A percentile compares a stretch with the other conserved stretches of the same genome.
These are phyloP conservation scores for Agrochola lychnidis DNA, from an alignment of 2,888 invertebrate species.

Conservation along the genomic window DNA sequence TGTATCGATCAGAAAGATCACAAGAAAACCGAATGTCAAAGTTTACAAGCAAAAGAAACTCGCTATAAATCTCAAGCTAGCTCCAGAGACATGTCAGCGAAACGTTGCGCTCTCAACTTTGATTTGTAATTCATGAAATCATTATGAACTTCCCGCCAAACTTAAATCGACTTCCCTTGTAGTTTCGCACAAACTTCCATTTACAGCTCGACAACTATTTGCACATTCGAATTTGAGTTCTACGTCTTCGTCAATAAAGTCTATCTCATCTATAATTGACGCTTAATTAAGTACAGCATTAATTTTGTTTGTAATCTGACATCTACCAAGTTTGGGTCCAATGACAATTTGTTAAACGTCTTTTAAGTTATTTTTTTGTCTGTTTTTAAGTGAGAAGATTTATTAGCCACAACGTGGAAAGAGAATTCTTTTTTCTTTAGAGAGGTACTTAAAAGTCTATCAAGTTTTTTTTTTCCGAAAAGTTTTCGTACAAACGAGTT, in stretches of 20 bases:
- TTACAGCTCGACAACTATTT: constrained; percentile 11
- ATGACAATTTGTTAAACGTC: constrained; percentile 69
- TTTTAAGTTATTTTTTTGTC: constrained; percentile 64
- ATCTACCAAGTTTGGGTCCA: constrained; percentile 63
- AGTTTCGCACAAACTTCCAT: constrained; percentile 62
- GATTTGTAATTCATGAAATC: constrained; percentile 77
- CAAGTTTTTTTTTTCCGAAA: constrained; percentile 23
- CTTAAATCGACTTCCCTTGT: constrained; percentile 79
- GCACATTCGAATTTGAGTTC: constrained; percentile 32
- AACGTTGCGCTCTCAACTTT: constrained; percentile 65
- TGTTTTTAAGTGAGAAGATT: constrained; percentile 61
- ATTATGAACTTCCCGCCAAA: constrained; percentile 74
- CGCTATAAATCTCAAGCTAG: constrained; percentile 41
- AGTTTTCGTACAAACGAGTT: not conserved
- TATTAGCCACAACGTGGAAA: constrained; percentile 54
- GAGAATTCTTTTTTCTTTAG: constrained; percentile 36
- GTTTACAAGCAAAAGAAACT: constrained; percentile 26
- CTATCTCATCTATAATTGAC: constrained; percentile 5
- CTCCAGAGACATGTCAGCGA: constrained; percentile 61
- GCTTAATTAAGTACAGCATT: constrained; percentile 3
- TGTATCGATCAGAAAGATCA: constrained; percentile 11
- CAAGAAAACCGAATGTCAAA: constrained; percentile 21
- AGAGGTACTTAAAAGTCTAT: constrained; percentile 28
- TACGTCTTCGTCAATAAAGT: constrained; percentile 7
- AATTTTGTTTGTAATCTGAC: constrained; percentile 63